Evolutionary conservation across 1,140 invertebrate species (phyloP), one percentile per base, ranked within the genome.

Genomic region (Drosophila yakuba): DNA sequence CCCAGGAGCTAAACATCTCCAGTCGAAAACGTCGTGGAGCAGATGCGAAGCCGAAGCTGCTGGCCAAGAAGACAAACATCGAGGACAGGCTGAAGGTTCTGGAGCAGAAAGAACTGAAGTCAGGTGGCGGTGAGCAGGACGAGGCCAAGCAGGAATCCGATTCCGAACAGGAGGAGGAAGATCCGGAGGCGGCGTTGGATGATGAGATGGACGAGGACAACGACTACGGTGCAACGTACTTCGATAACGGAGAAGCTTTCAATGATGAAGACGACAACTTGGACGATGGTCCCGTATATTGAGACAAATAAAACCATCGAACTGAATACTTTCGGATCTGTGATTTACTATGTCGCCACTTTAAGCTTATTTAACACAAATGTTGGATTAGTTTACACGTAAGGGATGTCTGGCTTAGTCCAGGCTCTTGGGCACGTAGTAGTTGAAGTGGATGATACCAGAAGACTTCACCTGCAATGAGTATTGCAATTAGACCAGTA

Each of bases 231-330:
- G 96, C 96, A 80, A 96, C 95, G 89, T 97, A 97, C 86, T 97
- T 97, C 92, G 97, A 98, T 91, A 97, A 97, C 93, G 97, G 97
- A 14, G 97, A 97, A 93, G 95, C 94, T 28, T 97, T 96, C 92
- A 95, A 97, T 80, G 96, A 97, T 77, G 96, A 97, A 79, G 97
- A 97, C 90, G 97, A 97, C 84, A 96, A 96, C 91, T 91, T 96
- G 63, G 97, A 97, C 92, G 96, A 97, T 93, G 97, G 95, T 48
- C 94, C 95, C 55, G 93, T 94, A 67, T 95, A 95, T 93, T 95
- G 80, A 93, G 23, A 35, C 6, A 48, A 85, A 74, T 59, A 88
- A 25, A 59, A 58, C 51, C 36, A 20, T n/a, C 45, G 38, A 47
- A 68, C n/a, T 50, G 2, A 48, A 72, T 54, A 51, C 36, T 64